Evolutionary conservation across 2,888 invertebrate species (phyloP), one percentile per base, ranked within the genome.

Genomic region (Julus scandinavius): DNA sequence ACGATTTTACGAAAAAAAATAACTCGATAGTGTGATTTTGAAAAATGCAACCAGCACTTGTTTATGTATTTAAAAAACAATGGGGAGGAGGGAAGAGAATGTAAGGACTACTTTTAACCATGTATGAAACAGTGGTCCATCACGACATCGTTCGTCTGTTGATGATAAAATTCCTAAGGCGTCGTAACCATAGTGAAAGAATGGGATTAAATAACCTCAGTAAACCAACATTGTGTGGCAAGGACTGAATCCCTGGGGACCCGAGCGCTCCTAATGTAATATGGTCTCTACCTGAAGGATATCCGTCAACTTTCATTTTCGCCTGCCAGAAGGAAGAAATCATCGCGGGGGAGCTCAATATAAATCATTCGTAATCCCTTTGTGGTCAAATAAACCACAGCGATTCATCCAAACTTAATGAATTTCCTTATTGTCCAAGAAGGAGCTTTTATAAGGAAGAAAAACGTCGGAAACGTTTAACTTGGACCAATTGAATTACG

Each of bases 321-420:
- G 29, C 38, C 38, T 15, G 13, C 11, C 80, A 7, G 38, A 80
- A 80, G 38, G 13, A 38, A 80, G 15, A 80, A 80, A 38, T 38
- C 80, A 80, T 80, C 80, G 29, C 20, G 2, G 13, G 80, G 80
- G 80, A 80, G 38, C 15, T 38, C 0, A 38, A 80, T 38, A 80
- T 29, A 15, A 13, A 38, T 29, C 7, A 63, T 63, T 63, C 63
- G n/a, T n/a, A n/a, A 20, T 6, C 2, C 72, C 20, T 29, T 80
- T 80, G 80, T 13, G 80, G 80, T 80, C 80, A 38, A 38, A 80
- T 38, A 38, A 13, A 38, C 80, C 80, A 80, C 80, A 3, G 13
- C 80, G 15, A 80, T 80, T 80, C 80, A 80, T 80, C 80, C 80
- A 80, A 80, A 80, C 80, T 38, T 80, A 80, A 80, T 80, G 38